These are phyloP conservation scores for Lasius platythorax DNA, from an alignment of 2,888 invertebrate species.

Conservation along the genomic window DNA sequence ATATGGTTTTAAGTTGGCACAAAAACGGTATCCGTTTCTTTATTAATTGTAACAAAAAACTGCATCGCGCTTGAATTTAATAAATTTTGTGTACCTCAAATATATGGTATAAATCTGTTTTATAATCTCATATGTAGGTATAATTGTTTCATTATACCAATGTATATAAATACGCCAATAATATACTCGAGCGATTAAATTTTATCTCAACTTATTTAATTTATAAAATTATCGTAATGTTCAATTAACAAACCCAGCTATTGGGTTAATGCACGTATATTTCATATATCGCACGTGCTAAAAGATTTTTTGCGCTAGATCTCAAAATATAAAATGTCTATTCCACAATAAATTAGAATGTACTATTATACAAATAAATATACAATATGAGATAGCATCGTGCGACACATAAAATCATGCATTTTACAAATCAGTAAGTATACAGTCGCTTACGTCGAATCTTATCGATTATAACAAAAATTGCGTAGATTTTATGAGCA, in stretches of 20 bases:
- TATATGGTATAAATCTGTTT: background rate
- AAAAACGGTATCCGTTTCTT: background rate
- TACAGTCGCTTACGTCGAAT: background rate
- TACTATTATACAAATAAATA: background rate
- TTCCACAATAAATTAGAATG: background rate
- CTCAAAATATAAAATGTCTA: background rate
- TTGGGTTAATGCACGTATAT: slow-evolving; percentile 57
- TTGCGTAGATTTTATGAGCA: background rate
- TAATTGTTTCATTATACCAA: background rate
- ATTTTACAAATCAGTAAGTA: background rate
- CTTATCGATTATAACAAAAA: background rate
- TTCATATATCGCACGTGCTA: slow-evolving; percentile 61
- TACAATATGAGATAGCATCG: background rate
- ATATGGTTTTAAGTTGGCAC: background rate
- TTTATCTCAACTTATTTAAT: background rate
- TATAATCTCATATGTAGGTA: background rate
- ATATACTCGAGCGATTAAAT: too few species aligned
- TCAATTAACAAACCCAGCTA: background rate
- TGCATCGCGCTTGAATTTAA: background rate
- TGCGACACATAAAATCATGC: background rate
- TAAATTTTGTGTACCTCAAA: background rate
- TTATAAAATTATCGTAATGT: background rate
- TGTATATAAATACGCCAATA: background rate
- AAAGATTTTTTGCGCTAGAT: background rate
- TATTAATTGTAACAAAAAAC: background rate